Conservation (phyloP, 1,140 invertebrate species). For the Adoxophyes honmai region DNA sequence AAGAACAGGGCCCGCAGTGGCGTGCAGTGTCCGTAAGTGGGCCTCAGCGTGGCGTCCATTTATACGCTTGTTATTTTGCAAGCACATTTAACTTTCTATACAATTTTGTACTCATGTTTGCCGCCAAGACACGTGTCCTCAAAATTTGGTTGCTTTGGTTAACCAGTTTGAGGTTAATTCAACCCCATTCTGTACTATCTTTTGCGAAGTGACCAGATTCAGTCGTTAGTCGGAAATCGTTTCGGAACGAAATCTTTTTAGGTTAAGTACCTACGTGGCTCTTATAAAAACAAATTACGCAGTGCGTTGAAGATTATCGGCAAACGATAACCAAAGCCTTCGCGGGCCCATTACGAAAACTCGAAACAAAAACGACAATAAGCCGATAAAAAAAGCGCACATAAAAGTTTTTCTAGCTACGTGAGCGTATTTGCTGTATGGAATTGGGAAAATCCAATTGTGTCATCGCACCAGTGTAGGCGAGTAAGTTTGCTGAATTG, state of each 20-base stretch:
- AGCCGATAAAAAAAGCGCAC: slow-evolving; percentile 10
- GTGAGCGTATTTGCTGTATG: slow-evolving; percentile 37
- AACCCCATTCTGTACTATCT: no score
- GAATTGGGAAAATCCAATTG: slow-evolving; percentile 47
- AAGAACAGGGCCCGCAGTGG: slow-evolving; percentile 29
- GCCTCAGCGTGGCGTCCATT: slow-evolving; percentile 27
- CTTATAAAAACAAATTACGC: not conserved
- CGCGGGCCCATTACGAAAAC: not conserved
- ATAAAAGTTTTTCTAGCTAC: slow-evolving; percentile 33
- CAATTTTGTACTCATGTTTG: slow-evolving; percentile 2
- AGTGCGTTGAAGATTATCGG: not conserved
- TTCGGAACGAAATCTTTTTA: no score
- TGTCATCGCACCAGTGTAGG: slow-evolving; percentile 27
- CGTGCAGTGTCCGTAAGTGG: slow-evolving; percentile 32
- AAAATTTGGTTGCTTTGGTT: not conserved
- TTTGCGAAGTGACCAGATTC: no score
- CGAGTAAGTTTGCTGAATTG: slow-evolving; percentile 42
- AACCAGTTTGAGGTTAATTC: no score
- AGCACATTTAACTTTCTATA: slow-evolving; percentile 17
- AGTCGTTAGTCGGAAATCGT: no score
- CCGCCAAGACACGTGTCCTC: not conserved
- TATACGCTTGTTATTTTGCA: slow-evolving; percentile 28
- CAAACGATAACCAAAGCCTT: slow-evolving; percentile 6
- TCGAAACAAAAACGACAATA: slow-evolving; percentile 3
- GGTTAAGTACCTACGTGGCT: no score